Percentiles rank a stretch among this genome's conserved stretches.
Conservation (phyloP, 2,113 vertebrate genomes). For the Pteruthius melanotis region DNA sequence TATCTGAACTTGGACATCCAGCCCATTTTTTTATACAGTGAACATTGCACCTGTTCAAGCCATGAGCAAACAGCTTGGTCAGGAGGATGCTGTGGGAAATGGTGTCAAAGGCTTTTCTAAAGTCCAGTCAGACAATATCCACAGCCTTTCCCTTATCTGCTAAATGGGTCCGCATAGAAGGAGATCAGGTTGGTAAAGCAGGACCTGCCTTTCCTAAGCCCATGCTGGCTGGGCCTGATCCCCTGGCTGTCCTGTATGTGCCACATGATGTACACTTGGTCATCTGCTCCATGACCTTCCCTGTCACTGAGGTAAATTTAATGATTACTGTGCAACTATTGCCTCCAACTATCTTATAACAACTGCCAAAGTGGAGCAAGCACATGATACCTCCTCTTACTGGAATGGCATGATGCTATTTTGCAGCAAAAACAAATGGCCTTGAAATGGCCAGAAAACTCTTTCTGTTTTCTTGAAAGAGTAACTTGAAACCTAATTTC, state of each 20-base stretch:
- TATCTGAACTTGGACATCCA: not conserved
- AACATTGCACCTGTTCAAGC: not conserved
- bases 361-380: not conserved
- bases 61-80: not conserved
- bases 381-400: not conserved
- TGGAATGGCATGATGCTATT: not conserved
- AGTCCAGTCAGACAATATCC: not conserved
- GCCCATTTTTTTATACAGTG: not conserved
- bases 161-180: not conserved
- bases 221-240: not conserved
- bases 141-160: not conserved
- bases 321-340: accelerated
- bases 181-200: not conserved
- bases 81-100: not conserved
- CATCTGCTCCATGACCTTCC: not conserved
- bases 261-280: not conserved
- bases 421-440: not conserved
- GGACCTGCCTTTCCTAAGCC: not conserved
- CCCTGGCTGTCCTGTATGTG: not conserved
- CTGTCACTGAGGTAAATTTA: not conserved
- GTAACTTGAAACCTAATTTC: not conserved
- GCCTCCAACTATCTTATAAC: not conserved
- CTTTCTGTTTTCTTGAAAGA: no score
- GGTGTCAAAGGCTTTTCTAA: not conserved
- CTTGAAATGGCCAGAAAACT: no score